These are phyloP conservation scores for Pocillopora verrucosa DNA, from an alignment of 64 coral and sea anemone genomes.

Conservation along the genomic window DNA sequence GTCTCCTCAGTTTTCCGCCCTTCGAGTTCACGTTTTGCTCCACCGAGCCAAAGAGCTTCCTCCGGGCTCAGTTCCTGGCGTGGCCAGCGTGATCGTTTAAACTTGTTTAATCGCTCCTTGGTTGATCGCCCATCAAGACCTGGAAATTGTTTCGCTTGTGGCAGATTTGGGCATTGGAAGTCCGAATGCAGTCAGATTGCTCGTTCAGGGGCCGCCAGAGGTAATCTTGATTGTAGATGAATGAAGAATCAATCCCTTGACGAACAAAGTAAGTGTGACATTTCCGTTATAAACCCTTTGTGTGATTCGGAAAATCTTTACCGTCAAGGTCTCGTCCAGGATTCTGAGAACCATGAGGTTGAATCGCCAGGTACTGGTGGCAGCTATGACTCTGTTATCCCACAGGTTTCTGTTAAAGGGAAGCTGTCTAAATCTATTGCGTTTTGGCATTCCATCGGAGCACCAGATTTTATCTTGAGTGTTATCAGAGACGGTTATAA, in stretches of 20 bases:
- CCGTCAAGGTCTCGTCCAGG: not conserved
- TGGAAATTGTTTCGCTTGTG: not conserved
- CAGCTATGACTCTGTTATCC: not conserved
- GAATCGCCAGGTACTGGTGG: not conserved
- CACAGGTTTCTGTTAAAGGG: not conserved
- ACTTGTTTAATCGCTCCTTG: not conserved
- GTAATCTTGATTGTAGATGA: constrained; percentile 20
- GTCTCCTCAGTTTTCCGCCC: not conserved
- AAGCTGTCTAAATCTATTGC: not conserved
- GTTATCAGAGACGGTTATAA: not conserved
- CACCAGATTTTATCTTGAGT: not conserved
- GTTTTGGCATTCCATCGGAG: not conserved
- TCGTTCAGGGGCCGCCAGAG: not conserved
- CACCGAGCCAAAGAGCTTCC: not conserved
- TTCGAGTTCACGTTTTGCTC: not conserved
- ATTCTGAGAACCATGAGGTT: not conserved
- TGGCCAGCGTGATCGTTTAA: not conserved
- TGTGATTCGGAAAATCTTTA: not conserved
- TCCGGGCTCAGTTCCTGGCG: not conserved
- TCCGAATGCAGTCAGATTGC: constrained; percentile 21
- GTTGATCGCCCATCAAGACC: not conserved
- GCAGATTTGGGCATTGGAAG: not conserved
- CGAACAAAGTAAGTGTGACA: constrained; percentile 18
- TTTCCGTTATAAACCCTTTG: not conserved
- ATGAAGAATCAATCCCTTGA: not conserved